These are phyloP conservation scores for Ditylenchus dipsaci DNA, from an alignment of 1,140 invertebrate species.

Conservation along the genomic window DNA sequence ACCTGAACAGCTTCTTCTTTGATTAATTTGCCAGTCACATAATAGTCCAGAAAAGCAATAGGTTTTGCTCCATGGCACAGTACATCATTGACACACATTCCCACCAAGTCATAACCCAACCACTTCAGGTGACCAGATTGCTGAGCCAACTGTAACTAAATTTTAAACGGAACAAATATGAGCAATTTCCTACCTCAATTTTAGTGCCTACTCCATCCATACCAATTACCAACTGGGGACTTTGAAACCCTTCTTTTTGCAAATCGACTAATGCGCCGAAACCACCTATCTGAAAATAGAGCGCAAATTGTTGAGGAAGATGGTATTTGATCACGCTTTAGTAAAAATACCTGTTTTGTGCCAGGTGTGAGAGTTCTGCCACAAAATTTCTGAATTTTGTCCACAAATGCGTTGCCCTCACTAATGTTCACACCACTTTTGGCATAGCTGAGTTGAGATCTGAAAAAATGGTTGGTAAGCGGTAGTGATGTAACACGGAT, in stretches of 20 bases:
- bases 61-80: constrained; percentile 88
- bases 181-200: constrained; percentile 68
- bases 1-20: constrained; percentile 65
- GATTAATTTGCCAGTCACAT: constrained; percentile 80
- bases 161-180: constrained; percentile 16
- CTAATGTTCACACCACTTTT: constrained; percentile 86
- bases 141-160: constrained; percentile 72
- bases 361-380: constrained; percentile 58
- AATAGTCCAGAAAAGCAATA: constrained; percentile 87
- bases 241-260: constrained; percentile 66
- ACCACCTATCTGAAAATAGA: constrained; percentile 69
- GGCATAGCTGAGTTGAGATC: constrained; percentile 75
- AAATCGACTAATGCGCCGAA: constrained; percentile 88
- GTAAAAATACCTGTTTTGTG: constrained; percentile 37
- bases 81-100: constrained; percentile 96
- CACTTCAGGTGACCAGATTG: constrained; percentile 73
- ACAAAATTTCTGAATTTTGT: constrained; percentile 73
- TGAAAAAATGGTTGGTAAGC: no score
- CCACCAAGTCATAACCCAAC: constrained; percentile 89
- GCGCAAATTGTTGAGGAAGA: no score
- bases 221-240: constrained; percentile 80
- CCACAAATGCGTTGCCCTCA: constrained; percentile 78
- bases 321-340: background rate
- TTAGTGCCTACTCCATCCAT: constrained; percentile 97
- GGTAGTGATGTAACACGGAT: no score